Conservation (phyloP, 2,888 invertebrate species). For the Papilio demoleus region DNA sequence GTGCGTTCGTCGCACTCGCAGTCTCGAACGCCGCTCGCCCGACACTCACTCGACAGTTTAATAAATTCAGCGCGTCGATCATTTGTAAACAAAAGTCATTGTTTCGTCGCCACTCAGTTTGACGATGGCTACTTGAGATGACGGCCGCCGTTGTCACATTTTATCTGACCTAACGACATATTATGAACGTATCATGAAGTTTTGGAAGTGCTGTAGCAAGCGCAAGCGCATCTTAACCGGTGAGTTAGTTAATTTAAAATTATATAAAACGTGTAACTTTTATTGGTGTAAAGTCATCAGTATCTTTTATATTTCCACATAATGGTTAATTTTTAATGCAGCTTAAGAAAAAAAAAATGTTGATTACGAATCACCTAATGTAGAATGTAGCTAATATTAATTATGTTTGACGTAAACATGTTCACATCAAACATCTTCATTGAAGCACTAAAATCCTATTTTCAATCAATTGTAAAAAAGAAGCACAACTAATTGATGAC, state of each 20-base stretch:
- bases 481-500: conserved; percentile 12
- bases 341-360: not conserved
- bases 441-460: not conserved
- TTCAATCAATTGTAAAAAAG: conserved; percentile 16
- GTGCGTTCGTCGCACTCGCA: conserved; percentile 68
- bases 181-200: conserved; percentile 76
- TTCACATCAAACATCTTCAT: not conserved
- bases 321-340: not conserved
- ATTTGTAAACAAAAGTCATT: conserved; percentile 83
- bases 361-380: not conserved
- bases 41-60: conserved; percentile 71
- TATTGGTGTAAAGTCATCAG: too few species aligned
- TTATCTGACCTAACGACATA: conserved; percentile 53
- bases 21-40: conserved; percentile 68
- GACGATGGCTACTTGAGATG: conserved; percentile 70
- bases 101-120: conserved; percentile 76
- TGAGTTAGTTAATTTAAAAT: conserved; percentile 49
- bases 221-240: conserved; percentile 62
- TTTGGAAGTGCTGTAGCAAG: conserved; percentile 76
- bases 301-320: too few species aligned
- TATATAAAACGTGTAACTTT: too few species aligned
- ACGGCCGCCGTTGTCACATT: conserved; percentile 67
- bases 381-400: too few species aligned
- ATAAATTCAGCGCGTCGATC: conserved; percentile 72
- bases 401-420: conserved; percentile 11